These are phyloP conservation scores for Montipora capitata DNA, from an alignment of 92 coral and sea anemone genomes.

Conservation along the genomic window DNA sequence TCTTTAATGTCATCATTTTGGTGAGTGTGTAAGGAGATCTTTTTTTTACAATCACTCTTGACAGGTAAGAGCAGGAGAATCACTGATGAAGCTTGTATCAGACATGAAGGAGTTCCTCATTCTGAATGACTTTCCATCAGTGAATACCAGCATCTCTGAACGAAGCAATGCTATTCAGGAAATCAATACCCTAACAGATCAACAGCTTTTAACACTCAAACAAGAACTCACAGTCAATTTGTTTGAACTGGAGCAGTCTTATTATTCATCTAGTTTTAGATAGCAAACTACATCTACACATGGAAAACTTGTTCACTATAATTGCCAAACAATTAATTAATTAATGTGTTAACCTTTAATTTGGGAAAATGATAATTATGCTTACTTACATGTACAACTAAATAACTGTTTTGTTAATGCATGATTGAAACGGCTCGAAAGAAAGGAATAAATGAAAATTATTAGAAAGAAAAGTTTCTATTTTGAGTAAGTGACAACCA, in stretches of 20 bases:
- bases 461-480: too few species aligned
- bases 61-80: slow-evolving; percentile 98
- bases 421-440: too few species aligned
- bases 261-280: slow-evolving; percentile 83
- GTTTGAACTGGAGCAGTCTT: slow-evolving; percentile 91
- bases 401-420: too few species aligned
- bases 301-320: too few species aligned
- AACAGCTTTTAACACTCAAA: slow-evolving; percentile 74
- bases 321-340: too few species aligned
- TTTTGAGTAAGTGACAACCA: too few species aligned
- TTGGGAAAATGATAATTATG: too few species aligned
- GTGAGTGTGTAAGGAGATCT: neutral
- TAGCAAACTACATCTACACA: neutral
- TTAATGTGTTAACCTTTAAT: too few species aligned
- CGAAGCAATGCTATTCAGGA: slow-evolving; percentile 78
- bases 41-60: neutral
- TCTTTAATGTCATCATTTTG: too few species aligned
- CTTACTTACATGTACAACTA: too few species aligned
- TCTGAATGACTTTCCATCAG: slow-evolving; percentile 96
- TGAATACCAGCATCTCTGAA: slow-evolving; percentile 88
- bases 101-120: slow-evolving; percentile 98
- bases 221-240: slow-evolving; percentile 86
- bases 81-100: slow-evolving; percentile 95
- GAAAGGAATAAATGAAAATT: too few species aligned
- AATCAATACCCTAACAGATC: slow-evolving; percentile 83